Percentiles rank a stretch among this genome's conserved stretches.
Conservation (phyloP, 2,797 vertebrate species). For the Melopsittacus undulatus region DNA sequence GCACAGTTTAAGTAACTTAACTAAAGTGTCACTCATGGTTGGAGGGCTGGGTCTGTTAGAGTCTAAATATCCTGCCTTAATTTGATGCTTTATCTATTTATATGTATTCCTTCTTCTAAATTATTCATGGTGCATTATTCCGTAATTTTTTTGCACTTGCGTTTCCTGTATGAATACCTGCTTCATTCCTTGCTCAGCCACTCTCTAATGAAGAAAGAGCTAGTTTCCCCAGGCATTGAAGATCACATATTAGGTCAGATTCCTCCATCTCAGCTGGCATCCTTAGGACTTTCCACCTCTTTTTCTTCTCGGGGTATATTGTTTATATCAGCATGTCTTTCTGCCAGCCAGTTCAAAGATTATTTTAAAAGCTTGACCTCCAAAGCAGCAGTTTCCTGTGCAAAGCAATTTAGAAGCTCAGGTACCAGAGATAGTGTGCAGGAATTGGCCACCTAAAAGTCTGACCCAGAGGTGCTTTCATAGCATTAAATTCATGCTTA, state of each 20-base stretch:
- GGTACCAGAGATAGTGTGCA: background rate
- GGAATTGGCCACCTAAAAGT: background rate
- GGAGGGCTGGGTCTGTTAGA: background rate
- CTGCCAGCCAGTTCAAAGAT: background rate
- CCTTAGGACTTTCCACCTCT: background rate
- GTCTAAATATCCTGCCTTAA: background rate
- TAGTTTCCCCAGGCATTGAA: background rate
- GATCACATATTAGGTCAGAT: background rate
- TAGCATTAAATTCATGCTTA: background rate
- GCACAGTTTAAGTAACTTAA: background rate
- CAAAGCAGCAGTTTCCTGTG: background rate
- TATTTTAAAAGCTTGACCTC: background rate
- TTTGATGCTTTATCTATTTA: background rate
- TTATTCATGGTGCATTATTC: background rate
- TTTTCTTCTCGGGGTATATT: background rate
- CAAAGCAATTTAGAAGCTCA: background rate
- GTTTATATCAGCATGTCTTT: background rate
- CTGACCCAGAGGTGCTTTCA: background rate
- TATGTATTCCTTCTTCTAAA: background rate
- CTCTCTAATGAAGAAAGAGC: background rate
- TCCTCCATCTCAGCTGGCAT: background rate
- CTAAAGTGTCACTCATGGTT: background rate
- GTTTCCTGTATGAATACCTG: background rate
- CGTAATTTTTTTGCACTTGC: background rate
- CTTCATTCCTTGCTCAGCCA: background rate